phyloP scores from a whole-genome alignment of 2,113 vertebrate species.

The Chamaetylas fuelleborni region DNA sequence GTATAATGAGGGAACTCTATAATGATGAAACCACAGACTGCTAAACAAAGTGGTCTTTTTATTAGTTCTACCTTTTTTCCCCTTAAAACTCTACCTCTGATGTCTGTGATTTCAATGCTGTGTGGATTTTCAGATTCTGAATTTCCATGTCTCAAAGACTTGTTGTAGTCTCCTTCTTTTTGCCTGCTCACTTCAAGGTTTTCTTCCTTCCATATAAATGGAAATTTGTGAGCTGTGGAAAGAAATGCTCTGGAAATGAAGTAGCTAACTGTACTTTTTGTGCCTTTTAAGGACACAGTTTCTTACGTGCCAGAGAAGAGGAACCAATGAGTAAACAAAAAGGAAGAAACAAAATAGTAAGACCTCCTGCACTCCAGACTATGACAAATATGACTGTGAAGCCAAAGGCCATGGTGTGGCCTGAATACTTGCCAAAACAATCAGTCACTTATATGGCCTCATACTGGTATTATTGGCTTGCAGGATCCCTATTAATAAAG shows the following conservation, averaged over 20 bases:
- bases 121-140: neutral
- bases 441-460: neutral
- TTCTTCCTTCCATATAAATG: neutral
- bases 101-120: neutral
- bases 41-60: neutral
- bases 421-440: neutral
- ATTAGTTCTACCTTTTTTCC: neutral
- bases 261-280: neutral
- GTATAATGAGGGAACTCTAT: neutral
- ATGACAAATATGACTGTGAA: neutral
- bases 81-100: neutral
- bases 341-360: neutral
- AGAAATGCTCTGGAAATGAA: neutral
- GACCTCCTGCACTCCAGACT: neutral
- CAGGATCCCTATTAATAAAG: neutral
- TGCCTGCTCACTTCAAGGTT: neutral
- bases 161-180: neutral
- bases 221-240: neutral
- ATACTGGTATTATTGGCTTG: neutral
- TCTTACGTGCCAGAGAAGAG: neutral
- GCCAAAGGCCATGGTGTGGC: neutral
- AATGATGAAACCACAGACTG: neutral
- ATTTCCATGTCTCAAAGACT: neutral
- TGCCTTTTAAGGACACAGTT: neutral
- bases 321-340: conserved; percentile 4